Evolutionary conservation across 2,888 invertebrate species (phyloP), one percentile per base, ranked within the genome.

Genomic region (Pristionchus arcanus): DNA sequence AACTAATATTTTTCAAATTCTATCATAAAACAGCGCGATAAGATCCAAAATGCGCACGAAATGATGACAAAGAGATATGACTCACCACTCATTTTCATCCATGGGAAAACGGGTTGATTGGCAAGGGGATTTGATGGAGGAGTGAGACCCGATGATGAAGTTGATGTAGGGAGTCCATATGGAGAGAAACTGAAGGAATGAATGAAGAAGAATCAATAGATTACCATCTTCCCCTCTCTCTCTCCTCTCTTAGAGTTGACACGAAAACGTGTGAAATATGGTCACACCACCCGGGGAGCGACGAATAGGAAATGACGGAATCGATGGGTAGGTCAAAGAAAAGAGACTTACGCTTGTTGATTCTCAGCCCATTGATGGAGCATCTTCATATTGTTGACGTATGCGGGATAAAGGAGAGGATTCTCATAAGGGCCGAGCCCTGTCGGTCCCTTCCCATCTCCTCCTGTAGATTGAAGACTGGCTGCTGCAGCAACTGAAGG

Each of bases 71-170:
- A 83, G 49, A 16, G 28, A 28, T 13, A 42, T 68, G 84, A 92
- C 93, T 89, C 84, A 95, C 95, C 95, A 85, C 91, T 91, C 94
- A 95, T 94, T 90, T 95, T 95, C 95, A 95, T 95, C 95, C 95
- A 95, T 19, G 95, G 94, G 90, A 94, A 95, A 5, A 94, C 93
- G 49, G 94, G 94, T 90, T 94, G 94, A 28, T 91, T 89, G 63
- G 93, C 59, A 28, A 91, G 91, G 84, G 91, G 74, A 88, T 71
- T 88, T 53, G 71, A 63, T 15, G 87, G 87, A 68, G 87, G 66
- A 87, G 87, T 88, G 71, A 74, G 53, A n/a, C n/a, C 42, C 25
- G 92, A 91, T 19, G 92, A 91, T 11, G 92, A 91, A 0, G 93
- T 90, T 3, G 92, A 91, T 77, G 92, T 91, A 2, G 92, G 91